phyloP scores from a whole-genome alignment of 2,888 invertebrate genomes.

The Brassicogethes aeneus region DNA sequence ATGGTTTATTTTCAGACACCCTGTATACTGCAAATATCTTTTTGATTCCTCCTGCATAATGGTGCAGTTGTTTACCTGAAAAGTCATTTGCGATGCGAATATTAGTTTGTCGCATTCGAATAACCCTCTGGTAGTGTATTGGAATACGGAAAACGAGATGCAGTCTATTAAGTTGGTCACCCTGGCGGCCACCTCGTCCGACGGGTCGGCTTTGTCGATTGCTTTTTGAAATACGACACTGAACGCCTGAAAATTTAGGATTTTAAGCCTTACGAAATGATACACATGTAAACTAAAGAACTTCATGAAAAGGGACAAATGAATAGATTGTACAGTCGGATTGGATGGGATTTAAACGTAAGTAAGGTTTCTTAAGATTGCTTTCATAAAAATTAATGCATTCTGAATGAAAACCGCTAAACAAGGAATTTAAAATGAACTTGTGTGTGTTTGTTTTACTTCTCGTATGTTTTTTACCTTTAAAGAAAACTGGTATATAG shows the following conservation, averaged over 20 bases:
- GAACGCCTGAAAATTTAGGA: conserved; percentile 62
- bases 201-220: conserved; percentile 77
- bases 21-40: no score
- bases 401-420: no score
- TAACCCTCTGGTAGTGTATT: conserved; percentile 87
- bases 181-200: conserved; percentile 66
- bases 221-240: conserved; percentile 97
- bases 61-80: conserved; percentile 54
- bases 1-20: no score
- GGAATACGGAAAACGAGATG: conserved; percentile 89
- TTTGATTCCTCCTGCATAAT: no score
- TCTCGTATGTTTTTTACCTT: no score
- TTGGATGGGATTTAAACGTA: neutral
- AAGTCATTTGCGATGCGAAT: conserved; percentile 93
- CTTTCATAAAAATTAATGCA: neutral
- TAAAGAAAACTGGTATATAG: conserved; percentile 93
- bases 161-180: conserved; percentile 88
- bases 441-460: no score
- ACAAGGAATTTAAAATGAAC: no score
- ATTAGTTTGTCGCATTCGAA: conserved; percentile 96
- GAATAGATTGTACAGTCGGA: neutral
- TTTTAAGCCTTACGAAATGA: neutral
- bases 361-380: neutral
- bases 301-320: neutral
- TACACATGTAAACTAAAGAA: neutral